These are phyloP conservation scores for Caradrina clavipalpis DNA, from an alignment of 2,888 invertebrate species.

Conservation along the genomic window DNA sequence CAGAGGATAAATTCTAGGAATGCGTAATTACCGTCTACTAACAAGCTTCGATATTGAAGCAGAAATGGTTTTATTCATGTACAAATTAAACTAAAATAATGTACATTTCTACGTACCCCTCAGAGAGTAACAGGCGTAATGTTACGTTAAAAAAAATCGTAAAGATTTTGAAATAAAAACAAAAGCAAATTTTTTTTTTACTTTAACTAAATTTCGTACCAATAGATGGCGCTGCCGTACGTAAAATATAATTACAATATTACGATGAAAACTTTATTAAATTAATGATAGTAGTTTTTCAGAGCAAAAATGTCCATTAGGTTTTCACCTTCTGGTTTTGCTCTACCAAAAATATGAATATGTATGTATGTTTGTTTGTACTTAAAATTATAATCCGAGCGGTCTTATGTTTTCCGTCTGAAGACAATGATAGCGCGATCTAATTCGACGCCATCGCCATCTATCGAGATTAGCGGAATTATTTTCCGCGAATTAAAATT, in stretches of 20 bases:
- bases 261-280: too few relatives aligned
- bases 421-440: constrained; percentile 31
- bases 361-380: constrained; percentile 19
- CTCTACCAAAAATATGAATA: constrained; percentile 25
- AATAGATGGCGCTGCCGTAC: constrained; percentile 1
- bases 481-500: not conserved
- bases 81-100: too few relatives aligned
- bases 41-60: too few relatives aligned
- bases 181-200: too few relatives aligned
- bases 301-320: not conserved
- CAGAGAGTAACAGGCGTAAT: too few relatives aligned
- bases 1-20: too few relatives aligned
- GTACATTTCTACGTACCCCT: too few relatives aligned
- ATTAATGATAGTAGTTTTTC: not conserved
- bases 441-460: constrained; percentile 38
- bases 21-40: too few relatives aligned
- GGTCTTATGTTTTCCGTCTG: constrained; percentile 1
- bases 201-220: not conserved
- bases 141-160: too few relatives aligned
- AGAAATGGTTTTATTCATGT: too few relatives aligned
- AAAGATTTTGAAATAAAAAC: too few relatives aligned
- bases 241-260: fast-evolving
- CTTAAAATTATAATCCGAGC: fast-evolving
- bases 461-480: constrained; percentile 24
- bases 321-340: not conserved